Percentiles rank a stretch among this genome's conserved stretches.
phyloP scores from a whole-genome alignment of 2,888 invertebrate genomes.

The Meta bourneti region DNA sequence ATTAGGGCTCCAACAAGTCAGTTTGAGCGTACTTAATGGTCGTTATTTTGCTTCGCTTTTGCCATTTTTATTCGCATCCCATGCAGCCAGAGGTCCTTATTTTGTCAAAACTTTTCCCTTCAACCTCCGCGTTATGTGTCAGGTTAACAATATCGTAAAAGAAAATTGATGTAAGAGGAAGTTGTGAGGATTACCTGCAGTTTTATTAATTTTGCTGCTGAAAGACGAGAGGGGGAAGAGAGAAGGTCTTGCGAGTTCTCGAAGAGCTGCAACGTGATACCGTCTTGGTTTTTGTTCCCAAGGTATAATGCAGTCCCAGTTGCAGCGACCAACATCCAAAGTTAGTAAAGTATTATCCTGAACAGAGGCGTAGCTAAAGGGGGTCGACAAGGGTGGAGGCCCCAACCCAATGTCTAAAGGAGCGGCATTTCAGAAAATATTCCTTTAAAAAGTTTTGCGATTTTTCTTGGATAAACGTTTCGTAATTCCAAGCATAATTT shows the following conservation, averaged over 20 bases:
- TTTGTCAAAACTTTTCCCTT: constrained; percentile 9
- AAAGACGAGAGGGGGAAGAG: not conserved
- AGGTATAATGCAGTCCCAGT: not conserved
- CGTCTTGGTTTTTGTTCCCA: not conserved
- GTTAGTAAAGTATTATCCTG: not conserved
- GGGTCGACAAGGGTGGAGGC: too few species aligned
- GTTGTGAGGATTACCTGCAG: not conserved
- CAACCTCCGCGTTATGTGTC: not conserved
- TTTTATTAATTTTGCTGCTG: not conserved
- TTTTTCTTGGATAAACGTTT: too few species aligned
- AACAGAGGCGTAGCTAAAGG: too few species aligned
- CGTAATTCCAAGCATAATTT: too few species aligned
- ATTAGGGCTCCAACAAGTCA: constrained; percentile 71
- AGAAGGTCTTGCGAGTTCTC: too few species aligned
- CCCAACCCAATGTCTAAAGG: too few species aligned
- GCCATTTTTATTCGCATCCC: not conserved
- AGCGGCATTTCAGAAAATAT: too few species aligned
- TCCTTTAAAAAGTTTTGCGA: too few species aligned
- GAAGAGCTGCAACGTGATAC: not conserved
- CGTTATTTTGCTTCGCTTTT: constrained; percentile 48
- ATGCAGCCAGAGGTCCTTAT: not conserved
- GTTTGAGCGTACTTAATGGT: constrained; percentile 57
- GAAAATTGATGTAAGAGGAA: constrained; percentile 10
- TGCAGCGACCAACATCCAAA: not conserved
- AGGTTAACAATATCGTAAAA: constrained; percentile 10